Evolutionary conservation across 2,888 invertebrate species (phyloP).

Genomic region (Drosophila anceps): DNA sequence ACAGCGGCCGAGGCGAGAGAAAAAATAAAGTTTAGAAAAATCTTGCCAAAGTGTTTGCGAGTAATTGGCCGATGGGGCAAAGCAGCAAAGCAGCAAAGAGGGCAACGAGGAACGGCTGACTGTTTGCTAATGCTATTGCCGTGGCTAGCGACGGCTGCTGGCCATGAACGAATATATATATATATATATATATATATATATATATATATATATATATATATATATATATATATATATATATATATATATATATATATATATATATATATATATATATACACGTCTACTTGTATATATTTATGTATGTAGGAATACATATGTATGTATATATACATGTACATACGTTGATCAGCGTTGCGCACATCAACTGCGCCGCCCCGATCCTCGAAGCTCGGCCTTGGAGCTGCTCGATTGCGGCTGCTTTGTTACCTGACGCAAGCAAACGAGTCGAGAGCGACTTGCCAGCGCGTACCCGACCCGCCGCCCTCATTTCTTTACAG

Average conservation of each 20-base stretch:
- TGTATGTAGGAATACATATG: neutral
- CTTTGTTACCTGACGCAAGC: slow-evolving; percentile 63
- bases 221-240: neutral
- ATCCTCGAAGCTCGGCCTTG: slow-evolving; percentile 61
- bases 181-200: neutral
- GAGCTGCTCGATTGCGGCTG: slow-evolving; percentile 61
- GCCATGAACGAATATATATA: slow-evolving; percentile 56
- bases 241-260: slow-evolving; percentile 33
- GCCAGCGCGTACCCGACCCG: slow-evolving; percentile 11
- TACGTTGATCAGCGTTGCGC: slow-evolving; percentile 59
- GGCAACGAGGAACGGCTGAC: slow-evolving; percentile 16
- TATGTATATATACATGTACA: slow-evolving; percentile 16
- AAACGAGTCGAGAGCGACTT: slow-evolving; percentile 47
- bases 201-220: slow-evolving; percentile 7
- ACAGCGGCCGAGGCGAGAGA: slow-evolving; percentile 49
- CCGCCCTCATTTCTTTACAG: neutral
- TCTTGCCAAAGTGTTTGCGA: slow-evolving; percentile 71
- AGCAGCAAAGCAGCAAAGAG: slow-evolving; percentile 21
- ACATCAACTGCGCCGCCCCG: slow-evolving; percentile 38
- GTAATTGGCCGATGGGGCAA: slow-evolving; percentile 58
- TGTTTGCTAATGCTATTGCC: slow-evolving; percentile 39
- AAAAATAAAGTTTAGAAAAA: slow-evolving; percentile 70
- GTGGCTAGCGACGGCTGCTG: slow-evolving; percentile 38
- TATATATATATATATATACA: neutral
- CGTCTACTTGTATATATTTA: slow-evolving; percentile 9